Evolutionary conservation across 2,113 vertebrate species (phyloP).

Genomic region (Poeciliopsis turrubarensis): DNA sequence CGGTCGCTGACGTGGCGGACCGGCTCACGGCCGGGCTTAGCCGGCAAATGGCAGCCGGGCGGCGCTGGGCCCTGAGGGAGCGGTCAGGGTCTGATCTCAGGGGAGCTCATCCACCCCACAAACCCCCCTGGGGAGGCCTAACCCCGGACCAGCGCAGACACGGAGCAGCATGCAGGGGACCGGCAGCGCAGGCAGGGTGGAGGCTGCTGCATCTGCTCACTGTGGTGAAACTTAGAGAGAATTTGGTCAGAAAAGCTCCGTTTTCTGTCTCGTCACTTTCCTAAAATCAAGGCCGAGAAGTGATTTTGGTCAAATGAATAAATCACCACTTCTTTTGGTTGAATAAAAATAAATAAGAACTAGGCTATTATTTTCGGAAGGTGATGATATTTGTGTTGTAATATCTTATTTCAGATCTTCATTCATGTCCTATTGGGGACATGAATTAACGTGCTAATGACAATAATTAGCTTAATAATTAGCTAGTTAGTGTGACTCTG

Average conservation of each 20-base stretch:
- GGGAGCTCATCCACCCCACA: slow-evolving; percentile 58
- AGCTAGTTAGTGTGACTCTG: no score
- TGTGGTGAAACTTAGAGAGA: slow-evolving; percentile 6
- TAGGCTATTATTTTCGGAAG: no score
- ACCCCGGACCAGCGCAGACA: slow-evolving; percentile 49
- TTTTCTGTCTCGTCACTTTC: not conserved
- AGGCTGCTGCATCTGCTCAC: slow-evolving; percentile 70
- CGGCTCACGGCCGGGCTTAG: slow-evolving; percentile 41
- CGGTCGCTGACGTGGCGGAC: slow-evolving; percentile 50
- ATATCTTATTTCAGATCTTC: not conserved
- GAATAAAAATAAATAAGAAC: no score
- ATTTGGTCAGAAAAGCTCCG: not conserved
- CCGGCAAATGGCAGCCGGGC: slow-evolving; percentile 57
- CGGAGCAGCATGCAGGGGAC: slow-evolving; percentile 30
- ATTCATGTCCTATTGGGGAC: no score
- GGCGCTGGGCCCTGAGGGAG: slow-evolving; percentile 52
- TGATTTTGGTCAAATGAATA: no score
- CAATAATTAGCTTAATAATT: no score
- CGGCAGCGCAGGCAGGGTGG: slow-evolving; percentile 41
- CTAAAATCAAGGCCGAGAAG: no score
- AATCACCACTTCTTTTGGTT: no score
- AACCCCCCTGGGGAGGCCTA: slow-evolving; percentile 36
- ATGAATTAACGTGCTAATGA: no score
- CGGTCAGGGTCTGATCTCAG: slow-evolving; percentile 58
- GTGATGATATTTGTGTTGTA: not conserved